phyloP scores from a whole-genome alignment of 1,140 invertebrate genomes.

The Vanessa atalanta region DNA sequence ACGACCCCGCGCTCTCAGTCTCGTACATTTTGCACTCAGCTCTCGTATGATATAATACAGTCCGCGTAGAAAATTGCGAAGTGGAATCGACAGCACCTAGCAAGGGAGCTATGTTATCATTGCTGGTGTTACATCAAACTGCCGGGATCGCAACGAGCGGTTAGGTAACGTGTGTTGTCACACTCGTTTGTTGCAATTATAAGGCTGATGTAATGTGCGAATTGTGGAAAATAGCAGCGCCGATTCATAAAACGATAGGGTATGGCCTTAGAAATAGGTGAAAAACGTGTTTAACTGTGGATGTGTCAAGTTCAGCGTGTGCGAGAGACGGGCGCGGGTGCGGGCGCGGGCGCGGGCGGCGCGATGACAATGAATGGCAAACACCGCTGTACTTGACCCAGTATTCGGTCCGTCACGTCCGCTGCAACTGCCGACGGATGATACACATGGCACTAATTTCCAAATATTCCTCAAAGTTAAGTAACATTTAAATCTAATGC shows the following conservation, averaged over 20 bases:
- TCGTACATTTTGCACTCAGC: constrained; percentile 61
- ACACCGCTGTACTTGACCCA: constrained; percentile 79
- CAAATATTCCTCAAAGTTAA: not conserved
- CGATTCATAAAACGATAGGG: constrained; percentile 25
- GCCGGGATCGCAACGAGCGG: constrained; percentile 53
- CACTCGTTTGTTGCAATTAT: constrained; percentile 66
- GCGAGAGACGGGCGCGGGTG: constrained; percentile 56
- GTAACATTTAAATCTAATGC: constrained; percentile 2
- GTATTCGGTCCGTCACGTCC: constrained; percentile 67
- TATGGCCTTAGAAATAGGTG: constrained; percentile 53
- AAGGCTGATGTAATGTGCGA: constrained; percentile 57
- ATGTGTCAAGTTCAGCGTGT: constrained; percentile 74
- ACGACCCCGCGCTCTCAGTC: constrained; percentile 64
- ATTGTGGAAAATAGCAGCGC: constrained; percentile 30
- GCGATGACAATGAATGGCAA: constrained; percentile 78
- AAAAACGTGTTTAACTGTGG: constrained; percentile 62
- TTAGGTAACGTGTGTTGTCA: constrained; percentile 74
- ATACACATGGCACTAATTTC: constrained; percentile 22
- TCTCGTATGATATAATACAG: constrained; percentile 60
- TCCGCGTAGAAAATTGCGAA: constrained; percentile 60
- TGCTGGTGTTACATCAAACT: constrained; percentile 62
- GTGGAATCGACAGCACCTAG: constrained; percentile 47
- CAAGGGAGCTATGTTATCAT: constrained; percentile 41
- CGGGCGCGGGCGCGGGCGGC: constrained; percentile 47
- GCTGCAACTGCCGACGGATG: constrained; percentile 48